phyloP scores from a whole-genome alignment of 1,140 invertebrate genomes.

The Trinorchestia longiramus region DNA sequence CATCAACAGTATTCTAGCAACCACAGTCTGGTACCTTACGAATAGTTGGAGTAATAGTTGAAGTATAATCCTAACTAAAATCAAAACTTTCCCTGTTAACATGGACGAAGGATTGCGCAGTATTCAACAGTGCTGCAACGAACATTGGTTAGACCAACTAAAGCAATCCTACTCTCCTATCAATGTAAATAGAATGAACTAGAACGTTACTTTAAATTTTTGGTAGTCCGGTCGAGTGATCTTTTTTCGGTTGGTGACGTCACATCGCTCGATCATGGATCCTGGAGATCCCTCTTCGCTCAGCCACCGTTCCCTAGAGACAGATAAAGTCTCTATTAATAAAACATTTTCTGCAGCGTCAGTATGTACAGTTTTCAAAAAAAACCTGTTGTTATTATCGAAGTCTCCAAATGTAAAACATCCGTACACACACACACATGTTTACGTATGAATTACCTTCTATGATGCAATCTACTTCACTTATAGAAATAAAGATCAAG shows the following conservation, averaged over 20 bases:
- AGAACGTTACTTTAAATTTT: conserved; percentile 36
- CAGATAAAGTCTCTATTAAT: conserved; percentile 59
- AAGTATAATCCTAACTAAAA: conserved; percentile 40
- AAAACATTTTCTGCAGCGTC: neutral
- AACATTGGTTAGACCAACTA: no score
- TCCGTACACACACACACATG: no score
- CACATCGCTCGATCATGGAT: conserved; percentile 84
- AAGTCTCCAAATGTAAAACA: no score
- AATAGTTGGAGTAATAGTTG: neutral
- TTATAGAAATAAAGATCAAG: no score
- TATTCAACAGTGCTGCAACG: neutral
- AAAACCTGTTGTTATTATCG: no score
- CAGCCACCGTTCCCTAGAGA: conserved; percentile 84
- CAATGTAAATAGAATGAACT: neutral
- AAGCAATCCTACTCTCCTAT: neutral
- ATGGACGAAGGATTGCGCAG: neutral
- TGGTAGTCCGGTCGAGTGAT: conserved; percentile 77
- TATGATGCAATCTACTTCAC: no score
- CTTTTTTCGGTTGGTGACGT: conserved; percentile 84
- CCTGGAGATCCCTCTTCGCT: conserved; percentile 86
- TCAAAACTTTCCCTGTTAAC: neutral
- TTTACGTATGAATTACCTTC: no score
- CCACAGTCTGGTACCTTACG: neutral
- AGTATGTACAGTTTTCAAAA: no score
- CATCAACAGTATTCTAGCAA: neutral